Evolutionary conservation across 2,797 vertebrate genomes (phyloP), one percentile per base, ranked within the genome.

Genomic region (Melanogrammus aeglefinus): DNA sequence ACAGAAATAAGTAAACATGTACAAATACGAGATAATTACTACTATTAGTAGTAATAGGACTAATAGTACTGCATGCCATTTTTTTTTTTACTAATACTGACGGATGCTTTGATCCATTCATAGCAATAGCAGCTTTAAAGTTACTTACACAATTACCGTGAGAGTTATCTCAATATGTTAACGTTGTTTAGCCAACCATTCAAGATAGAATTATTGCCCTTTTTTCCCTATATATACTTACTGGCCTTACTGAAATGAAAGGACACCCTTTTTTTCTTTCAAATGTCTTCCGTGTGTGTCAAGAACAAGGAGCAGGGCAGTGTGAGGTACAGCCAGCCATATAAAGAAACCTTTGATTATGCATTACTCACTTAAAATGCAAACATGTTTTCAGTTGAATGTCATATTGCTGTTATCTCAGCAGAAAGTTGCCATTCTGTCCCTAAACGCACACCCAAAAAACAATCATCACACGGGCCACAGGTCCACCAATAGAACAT

Each of bases 341-440:
- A 82, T 81, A 29, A 81, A 83, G 76, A 83, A 84, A 89, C 83
- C 79, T 82, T 76, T 16, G 39, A 35, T 80, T 81, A 88, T 92
- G 76, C 78, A 90, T 90, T 41, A 87, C 91, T 86, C 7, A 91
- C 84, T 63, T 78, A 16, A 69, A 88, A 86, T 91, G 89, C 87
- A 91, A 91, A 90, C 89, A 86, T 89, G 84, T 88, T 89, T 90
- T 78, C 84, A 77, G 81, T 31, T 72, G 82, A 78, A 87, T 89
- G 71, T 80, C 78, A 66, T 1, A 83, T 74, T 88, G 89, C 87
- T 73, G 73, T 2, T 77, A 70, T 82, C 86, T 44, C 77, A 1
- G 38, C 2, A 75, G 84, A 83, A 76, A 66, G 75, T 78, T 72
- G 73, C 83, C 6, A 85, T 80, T 8, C 75, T 82, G 79, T 57